Conservation (phyloP, 1,140 invertebrate genomes). For the Helicoverpa armigera region DNA sequence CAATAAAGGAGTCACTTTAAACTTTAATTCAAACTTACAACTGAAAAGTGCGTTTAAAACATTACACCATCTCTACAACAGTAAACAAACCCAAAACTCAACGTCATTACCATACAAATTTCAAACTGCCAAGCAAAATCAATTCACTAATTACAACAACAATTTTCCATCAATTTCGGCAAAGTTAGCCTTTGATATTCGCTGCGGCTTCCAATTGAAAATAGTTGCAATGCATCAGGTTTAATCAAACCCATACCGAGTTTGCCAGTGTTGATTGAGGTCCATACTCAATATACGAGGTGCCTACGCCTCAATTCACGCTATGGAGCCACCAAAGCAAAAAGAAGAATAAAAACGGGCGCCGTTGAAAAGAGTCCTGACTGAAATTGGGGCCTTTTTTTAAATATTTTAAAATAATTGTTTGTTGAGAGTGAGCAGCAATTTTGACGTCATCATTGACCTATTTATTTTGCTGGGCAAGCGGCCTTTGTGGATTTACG, state of each 20-base stretch:
- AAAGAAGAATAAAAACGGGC: neutral
- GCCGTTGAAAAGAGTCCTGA: neutral
- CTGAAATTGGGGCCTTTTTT: too few species aligned
- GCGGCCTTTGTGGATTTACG: too few species aligned
- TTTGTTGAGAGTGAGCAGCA: too few species aligned
- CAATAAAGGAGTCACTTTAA: too few species aligned
- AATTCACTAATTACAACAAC: neutral
- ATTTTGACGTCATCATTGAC: too few species aligned
- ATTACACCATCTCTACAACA: neutral
- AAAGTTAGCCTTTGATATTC: slow-evolving; percentile 14
- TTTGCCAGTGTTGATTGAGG: slow-evolving; percentile 14
- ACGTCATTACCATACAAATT: too few species aligned
- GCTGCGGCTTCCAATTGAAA: neutral
- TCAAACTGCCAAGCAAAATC: neutral
- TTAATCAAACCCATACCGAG: slow-evolving; percentile 2
- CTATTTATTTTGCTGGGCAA: too few species aligned
- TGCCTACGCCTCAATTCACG: neutral
- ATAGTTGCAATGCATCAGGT: slow-evolving; percentile 31
- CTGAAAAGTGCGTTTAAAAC: too few species aligned
- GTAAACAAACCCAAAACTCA: neutral
- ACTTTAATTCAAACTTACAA: too few species aligned
- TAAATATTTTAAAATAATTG: too few species aligned
- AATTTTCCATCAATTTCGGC: neutral
- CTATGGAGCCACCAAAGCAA: neutral
- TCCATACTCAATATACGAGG: neutral